These are phyloP conservation scores for Elgonia sp. DNA, from an alignment of 2,888 invertebrate species.

Conservation along the genomic window DNA sequence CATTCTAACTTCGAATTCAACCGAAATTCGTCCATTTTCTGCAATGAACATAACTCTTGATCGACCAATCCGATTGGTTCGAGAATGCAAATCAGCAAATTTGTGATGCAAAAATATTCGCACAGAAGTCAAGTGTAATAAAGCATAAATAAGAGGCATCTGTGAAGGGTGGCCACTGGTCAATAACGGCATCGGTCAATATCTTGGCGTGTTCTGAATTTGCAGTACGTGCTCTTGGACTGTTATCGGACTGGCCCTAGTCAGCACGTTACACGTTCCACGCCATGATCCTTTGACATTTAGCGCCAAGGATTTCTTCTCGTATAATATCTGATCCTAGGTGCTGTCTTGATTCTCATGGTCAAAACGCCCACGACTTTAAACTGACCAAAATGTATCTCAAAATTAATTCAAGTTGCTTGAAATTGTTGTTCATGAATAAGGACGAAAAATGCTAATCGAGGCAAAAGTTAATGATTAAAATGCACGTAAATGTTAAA, in stretches of 20 bases:
- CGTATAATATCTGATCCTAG: neutral
- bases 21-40: neutral
- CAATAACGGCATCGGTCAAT: conserved; percentile 86
- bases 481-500: neutral
- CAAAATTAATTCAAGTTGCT: no score
- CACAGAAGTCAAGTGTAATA: conserved; percentile 47
- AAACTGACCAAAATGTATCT: no score
- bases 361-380: conserved; percentile 38
- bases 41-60: conserved; percentile 11
- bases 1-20: no score
- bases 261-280: conserved; percentile 42
- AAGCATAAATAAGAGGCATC: conserved; percentile 60
- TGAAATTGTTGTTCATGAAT: no score
- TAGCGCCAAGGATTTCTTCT: conserved; percentile 57
- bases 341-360: conserved; percentile 30
- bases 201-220: conserved; percentile 83
- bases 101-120: conserved; percentile 67
- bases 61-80: conserved; percentile 1
- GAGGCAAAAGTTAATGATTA: no score
- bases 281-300: conserved; percentile 72
- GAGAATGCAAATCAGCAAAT: conserved; percentile 49
- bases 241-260: conserved; percentile 77
- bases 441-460: no score
- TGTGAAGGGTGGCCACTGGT: conserved; percentile 83
- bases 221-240: conserved; percentile 76